These are phyloP conservation scores for Styela clava DNA, from an alignment of 23 tunicate genomes.

Conservation along the genomic window DNA sequence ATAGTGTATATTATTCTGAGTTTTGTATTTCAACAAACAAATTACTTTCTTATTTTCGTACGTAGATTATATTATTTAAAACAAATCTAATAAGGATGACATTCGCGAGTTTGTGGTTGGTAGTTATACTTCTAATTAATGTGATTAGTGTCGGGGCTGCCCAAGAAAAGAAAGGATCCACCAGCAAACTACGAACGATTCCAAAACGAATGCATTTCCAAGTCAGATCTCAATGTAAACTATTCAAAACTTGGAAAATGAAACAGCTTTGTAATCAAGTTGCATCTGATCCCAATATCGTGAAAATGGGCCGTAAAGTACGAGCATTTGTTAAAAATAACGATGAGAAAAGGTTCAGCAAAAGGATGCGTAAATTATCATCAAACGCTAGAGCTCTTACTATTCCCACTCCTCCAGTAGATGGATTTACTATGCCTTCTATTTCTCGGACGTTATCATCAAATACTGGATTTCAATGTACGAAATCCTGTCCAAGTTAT, in stretches of 20 bases:
- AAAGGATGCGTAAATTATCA: background rate
- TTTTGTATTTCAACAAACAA: no score
- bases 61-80: no score
- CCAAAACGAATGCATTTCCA: background rate
- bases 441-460: background rate
- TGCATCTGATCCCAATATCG: background rate
- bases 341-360: background rate
- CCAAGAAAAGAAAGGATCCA: background rate
- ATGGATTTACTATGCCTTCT: background rate
- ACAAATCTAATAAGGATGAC: no score
- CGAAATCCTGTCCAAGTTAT: background rate
- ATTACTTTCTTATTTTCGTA: no score
- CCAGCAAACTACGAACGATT: background rate
- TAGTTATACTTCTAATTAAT: background rate
- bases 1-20: no score
- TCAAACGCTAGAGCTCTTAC: background rate
- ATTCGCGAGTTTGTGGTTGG: no score
- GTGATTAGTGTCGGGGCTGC: background rate
- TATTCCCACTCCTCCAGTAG: no score
- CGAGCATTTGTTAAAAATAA: background rate
- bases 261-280: background rate
- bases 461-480: background rate
- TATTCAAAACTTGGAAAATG: background rate
- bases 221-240: background rate
- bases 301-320: background rate